A percentile compares a stretch with the other conserved stretches of the same genome.
Evolutionary conservation across 2,888 invertebrate genomes (phyloP).

Genomic region (Thymelicus sylvestris): DNA sequence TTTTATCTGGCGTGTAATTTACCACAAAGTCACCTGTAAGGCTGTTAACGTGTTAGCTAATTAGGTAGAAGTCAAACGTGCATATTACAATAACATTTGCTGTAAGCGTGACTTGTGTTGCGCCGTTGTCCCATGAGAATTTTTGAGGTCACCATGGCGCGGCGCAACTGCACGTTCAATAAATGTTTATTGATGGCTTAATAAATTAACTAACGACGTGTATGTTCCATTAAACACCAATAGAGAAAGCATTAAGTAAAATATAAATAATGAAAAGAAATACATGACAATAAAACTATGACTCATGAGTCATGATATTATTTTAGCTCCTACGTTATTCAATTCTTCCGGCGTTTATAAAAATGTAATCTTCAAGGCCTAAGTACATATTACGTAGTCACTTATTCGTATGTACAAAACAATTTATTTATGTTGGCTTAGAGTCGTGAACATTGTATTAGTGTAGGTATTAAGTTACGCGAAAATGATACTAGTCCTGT

Average conservation of each 20-base stretch:
- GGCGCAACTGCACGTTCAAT: conserved; percentile 20
- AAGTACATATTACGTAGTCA: background rate
- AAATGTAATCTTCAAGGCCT: conserved; percentile 6
- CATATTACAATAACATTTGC: conserved; percentile 34
- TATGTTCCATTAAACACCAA: background rate
- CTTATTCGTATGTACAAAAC: background rate
- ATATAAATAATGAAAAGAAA: background rate
- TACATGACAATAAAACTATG: background rate
- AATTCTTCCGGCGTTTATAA: conserved; percentile 6
- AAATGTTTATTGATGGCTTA: conserved; percentile 28
- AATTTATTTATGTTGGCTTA: conserved; percentile 1
- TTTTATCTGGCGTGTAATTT: conserved; percentile 14
- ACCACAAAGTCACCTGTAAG: conserved; percentile 18
- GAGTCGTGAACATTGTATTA: background rate
- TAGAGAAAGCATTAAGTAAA: background rate
- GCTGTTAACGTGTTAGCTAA: conserved; percentile 8
- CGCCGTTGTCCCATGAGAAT: conserved; percentile 32
- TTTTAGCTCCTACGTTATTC: conserved; percentile 16
- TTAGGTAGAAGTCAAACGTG: conserved; percentile 24
- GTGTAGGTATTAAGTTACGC: background rate
- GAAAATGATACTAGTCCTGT: background rate
- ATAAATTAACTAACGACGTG: conserved; percentile 15
- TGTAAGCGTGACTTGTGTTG: conserved; percentile 29
- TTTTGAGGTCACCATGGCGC: conserved; percentile 28
- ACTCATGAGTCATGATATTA: conserved; percentile 9